Evolutionary conservation across 2,797 vertebrate genomes (phyloP).

Genomic region (Pseudopleuronectes americanus): DNA sequence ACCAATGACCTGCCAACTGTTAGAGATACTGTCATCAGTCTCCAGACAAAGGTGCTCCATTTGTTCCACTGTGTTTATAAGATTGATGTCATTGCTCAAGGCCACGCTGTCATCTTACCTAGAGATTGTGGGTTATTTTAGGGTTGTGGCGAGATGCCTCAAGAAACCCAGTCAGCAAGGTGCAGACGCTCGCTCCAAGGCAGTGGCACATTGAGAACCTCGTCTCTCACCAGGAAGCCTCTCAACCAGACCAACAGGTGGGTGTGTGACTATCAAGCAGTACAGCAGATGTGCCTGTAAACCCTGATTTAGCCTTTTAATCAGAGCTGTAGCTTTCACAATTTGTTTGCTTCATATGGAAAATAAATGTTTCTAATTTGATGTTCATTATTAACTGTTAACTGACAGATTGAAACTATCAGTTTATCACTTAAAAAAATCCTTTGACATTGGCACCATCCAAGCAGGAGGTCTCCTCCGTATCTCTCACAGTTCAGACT

Average conservation of each 20-base stretch:
- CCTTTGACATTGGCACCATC: no score
- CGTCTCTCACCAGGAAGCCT: conserved; percentile 87
- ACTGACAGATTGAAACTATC: no score
- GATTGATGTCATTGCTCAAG: not conserved
- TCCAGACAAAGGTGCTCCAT: conserved; percentile 88
- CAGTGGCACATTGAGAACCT: conserved; percentile 84
- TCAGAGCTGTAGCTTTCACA: conserved; percentile 4
- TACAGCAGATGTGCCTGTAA: not conserved
- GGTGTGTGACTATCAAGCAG: conserved; percentile 24
- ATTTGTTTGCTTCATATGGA: not conserved
- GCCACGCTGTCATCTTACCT: conserved; percentile 19
- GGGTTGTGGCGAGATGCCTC: conserved; percentile 91
- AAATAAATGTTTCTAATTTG: no score
- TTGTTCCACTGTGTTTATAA: not conserved
- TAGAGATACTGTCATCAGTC: conserved; percentile 86
- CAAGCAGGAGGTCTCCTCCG: no score
- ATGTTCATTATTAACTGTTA: no score
- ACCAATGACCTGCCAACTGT: conserved; percentile 89
- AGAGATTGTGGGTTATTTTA: conserved; percentile 59
- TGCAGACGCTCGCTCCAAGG: conserved; percentile 88
- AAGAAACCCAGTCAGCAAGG: conserved; percentile 89
- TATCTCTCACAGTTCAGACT: no score
- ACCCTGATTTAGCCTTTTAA: not conserved
- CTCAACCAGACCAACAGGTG: conserved; percentile 85
- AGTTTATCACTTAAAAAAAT: no score